Evolutionary conservation across 2,113 vertebrate genomes (phyloP).

Genomic region (Lethenteron reissneri): DNA sequence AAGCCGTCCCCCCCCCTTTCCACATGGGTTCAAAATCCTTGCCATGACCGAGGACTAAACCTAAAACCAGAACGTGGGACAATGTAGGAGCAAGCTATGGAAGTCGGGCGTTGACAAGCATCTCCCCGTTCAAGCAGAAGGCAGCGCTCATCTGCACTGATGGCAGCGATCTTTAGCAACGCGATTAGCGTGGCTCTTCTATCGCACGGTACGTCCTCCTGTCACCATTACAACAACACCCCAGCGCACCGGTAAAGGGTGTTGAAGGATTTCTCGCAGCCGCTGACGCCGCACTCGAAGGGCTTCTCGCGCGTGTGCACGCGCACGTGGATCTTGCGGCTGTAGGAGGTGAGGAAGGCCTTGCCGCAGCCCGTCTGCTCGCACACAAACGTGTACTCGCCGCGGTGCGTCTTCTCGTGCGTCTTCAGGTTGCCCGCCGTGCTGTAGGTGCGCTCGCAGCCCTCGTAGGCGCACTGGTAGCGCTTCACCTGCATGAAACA

Average conservation of each 20-base stretch:
- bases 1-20: too few species aligned
- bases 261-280: conserved; percentile 93
- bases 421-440: conserved; percentile 90
- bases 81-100: too few species aligned
- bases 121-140: too few species aligned
- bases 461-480: conserved; percentile 94
- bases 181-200: too few species aligned
- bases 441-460: conserved; percentile 88
- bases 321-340: conserved; percentile 86
- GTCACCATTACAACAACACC: not conserved
- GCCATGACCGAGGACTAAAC: too few species aligned
- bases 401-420: conserved; percentile 86
- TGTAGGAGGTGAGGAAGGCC: conserved; percentile 96
- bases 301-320: conserved; percentile 98
- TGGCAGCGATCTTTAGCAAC: too few species aligned
- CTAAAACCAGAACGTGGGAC: too few species aligned
- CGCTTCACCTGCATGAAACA: conserved; percentile 52
- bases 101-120: too few species aligned
- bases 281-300: conserved; percentile 87
- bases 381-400: conserved; percentile 92
- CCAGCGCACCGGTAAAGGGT: conserved; percentile 60
- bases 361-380: conserved; percentile 94
- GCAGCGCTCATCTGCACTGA: too few species aligned
- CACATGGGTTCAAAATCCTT: too few species aligned
- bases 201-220: not conserved